phyloP scores from a whole-genome alignment of 2,113 vertebrate genomes.

The Girardinichthys multiradiatus region DNA sequence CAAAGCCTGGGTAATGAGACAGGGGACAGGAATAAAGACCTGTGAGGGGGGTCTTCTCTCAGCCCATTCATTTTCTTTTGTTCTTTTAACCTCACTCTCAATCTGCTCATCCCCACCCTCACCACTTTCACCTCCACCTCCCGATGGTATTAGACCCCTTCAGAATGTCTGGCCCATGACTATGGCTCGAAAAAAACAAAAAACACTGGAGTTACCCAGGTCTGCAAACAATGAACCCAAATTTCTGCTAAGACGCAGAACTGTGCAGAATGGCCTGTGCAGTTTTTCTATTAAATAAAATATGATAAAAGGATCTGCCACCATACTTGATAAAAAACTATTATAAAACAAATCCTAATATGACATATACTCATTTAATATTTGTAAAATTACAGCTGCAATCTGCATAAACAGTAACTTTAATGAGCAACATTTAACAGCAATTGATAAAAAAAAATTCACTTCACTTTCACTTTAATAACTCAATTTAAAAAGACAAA shows the following conservation, averaged over 20 bases:
- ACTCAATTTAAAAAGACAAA: neutral
- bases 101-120: constrained; percentile 52
- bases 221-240: constrained; percentile 71
- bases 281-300: constrained; percentile 57
- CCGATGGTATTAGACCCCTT: constrained; percentile 68
- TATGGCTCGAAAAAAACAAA: constrained; percentile 57
- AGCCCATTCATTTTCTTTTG: constrained; percentile 61
- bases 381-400: neutral
- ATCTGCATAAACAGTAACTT: constrained; percentile 8
- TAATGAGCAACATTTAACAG: neutral
- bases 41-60: constrained; percentile 63
- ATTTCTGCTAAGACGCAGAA: constrained; percentile 60
- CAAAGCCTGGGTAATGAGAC: constrained; percentile 77
- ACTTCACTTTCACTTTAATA: neutral
- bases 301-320: neutral
- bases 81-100: constrained; percentile 68
- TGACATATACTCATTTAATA: constrained; percentile 3
- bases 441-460: neutral
- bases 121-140: constrained; percentile 58
- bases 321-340: neutral
- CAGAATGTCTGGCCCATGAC: constrained; percentile 64
- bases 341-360: constrained; percentile 12
- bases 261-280: constrained; percentile 55
- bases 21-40: constrained; percentile 71
- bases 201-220: constrained; percentile 53